These are phyloP conservation scores for Calameuta pallipes DNA, from an alignment of 2,888 invertebrate species.

Conservation along the genomic window DNA sequence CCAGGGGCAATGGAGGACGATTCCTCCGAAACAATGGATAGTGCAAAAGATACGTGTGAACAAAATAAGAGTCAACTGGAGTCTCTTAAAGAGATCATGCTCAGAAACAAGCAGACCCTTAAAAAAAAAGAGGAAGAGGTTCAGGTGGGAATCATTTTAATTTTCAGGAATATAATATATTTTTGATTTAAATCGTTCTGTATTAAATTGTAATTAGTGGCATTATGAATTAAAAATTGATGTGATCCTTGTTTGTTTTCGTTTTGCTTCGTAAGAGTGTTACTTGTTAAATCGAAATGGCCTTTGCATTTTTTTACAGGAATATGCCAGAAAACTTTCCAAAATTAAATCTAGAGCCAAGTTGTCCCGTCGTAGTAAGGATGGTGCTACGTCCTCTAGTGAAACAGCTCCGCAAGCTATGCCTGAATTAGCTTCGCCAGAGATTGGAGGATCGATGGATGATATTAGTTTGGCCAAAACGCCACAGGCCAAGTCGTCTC, in stretches of 20 bases:
- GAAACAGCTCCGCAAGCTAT: slow-evolving; percentile 44
- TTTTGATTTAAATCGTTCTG: no score
- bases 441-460: slow-evolving; percentile 42
- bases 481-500: slow-evolving; percentile 59
- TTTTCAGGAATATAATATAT: slow-evolving; percentile 2
- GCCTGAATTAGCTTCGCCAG: slow-evolving; percentile 33
- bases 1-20: slow-evolving; percentile 47
- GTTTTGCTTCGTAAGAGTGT: no score
- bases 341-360: slow-evolving; percentile 64
- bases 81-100: slow-evolving; percentile 59
- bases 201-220: no score
- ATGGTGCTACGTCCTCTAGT: slow-evolving; percentile 40
- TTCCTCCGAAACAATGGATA: slow-evolving; percentile 38
- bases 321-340: slow-evolving; percentile 63
- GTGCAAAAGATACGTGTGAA: slow-evolving; percentile 48
- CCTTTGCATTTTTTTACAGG: slow-evolving; percentile 44
- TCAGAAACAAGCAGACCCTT: slow-evolving; percentile 55
- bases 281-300: no score
- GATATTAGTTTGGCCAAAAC: slow-evolving; percentile 59
- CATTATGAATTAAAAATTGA: no score
- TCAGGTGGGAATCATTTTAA: slow-evolving; percentile 46
- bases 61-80: slow-evolving; percentile 54
- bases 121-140: slow-evolving; percentile 61
- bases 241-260: no score
- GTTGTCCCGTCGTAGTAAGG: slow-evolving; percentile 51